These are phyloP conservation scores for Actenoides hombroni DNA, from an alignment of 2,113 vertebrate genomes.

Conservation along the genomic window DNA sequence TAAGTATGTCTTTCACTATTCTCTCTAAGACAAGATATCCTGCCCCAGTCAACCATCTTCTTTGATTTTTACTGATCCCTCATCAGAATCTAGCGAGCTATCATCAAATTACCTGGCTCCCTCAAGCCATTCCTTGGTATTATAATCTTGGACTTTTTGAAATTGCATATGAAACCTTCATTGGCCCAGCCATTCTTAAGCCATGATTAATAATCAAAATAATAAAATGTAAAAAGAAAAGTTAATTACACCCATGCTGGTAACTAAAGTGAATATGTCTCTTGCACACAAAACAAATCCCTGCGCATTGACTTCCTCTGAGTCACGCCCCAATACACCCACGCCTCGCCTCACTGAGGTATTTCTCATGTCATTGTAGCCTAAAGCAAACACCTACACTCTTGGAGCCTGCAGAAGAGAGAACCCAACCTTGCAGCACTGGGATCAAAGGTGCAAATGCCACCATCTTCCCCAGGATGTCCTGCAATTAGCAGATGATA, in stretches of 20 bases:
- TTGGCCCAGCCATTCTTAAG: constrained; percentile 64
- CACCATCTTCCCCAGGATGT: constrained; percentile 51
- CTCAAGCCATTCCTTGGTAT: neutral
- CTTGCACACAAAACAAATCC: constrained; percentile 71
- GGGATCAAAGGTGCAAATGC: constrained; percentile 12
- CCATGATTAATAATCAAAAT: constrained; percentile 74
- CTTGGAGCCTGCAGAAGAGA: neutral
- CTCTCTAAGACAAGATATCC: neutral
- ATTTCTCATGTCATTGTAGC: constrained; percentile 76
- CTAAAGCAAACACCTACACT: constrained; percentile 74
- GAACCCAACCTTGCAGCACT: neutral
- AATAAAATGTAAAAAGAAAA: constrained; percentile 61
- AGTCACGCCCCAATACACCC: constrained; percentile 76
- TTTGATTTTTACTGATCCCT: neutral
- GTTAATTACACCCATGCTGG: constrained; percentile 66
- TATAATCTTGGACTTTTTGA: constrained; percentile 27
- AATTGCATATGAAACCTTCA: constrained; percentile 55
- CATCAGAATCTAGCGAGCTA: neutral
- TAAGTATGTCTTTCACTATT: neutral
- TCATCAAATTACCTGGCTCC: neutral
- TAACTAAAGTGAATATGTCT: constrained; percentile 74
- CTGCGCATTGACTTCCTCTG: constrained; percentile 72
- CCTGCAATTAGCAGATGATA: constrained; percentile 41
- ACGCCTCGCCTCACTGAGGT: constrained; percentile 77
- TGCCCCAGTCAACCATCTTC: neutral